Conservation (phyloP, 2,113 vertebrate genomes). For the Synodontis membranacea region DNA sequence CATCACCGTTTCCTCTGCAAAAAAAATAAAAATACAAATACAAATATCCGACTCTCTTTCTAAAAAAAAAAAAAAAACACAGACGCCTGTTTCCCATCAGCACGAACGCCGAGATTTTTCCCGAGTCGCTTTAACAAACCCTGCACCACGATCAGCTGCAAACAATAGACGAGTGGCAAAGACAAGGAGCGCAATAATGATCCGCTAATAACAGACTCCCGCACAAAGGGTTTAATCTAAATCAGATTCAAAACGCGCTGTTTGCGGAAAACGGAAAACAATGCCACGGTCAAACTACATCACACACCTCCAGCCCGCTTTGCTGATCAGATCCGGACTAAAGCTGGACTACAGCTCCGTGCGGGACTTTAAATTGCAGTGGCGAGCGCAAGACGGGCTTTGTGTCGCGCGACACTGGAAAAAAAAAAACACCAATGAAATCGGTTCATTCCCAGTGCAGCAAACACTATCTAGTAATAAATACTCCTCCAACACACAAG, state of each 20-base stretch:
- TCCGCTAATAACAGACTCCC: too few relatives aligned
- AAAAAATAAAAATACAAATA: neutral
- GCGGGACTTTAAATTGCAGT: conserved; percentile 41
- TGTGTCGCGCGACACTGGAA: conserved; percentile 39
- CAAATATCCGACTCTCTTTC: neutral
- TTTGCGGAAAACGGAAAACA: neutral
- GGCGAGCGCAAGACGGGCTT: conserved; percentile 27
- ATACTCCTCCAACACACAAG: too few relatives aligned
- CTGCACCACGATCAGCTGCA: conserved; percentile 17
- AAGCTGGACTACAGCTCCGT: neutral
- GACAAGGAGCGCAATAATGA: neutral
- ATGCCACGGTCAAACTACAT: too few relatives aligned
- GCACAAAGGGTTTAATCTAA: neutral
- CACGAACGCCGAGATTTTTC: neutral
- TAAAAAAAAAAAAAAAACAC: too few relatives aligned
- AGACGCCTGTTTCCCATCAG: conserved; percentile 3
- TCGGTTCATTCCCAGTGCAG: neutral
- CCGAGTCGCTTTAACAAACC: neutral
- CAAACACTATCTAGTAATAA: neutral
- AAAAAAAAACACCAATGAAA: conserved; percentile 3
- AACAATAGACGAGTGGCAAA: conserved; percentile 14
- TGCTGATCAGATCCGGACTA: neutral
- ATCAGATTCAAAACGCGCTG: neutral
- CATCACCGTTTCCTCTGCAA: conserved; percentile 17
- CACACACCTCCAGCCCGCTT: neutral